These are phyloP conservation scores for Brachionus plicatilis DNA, from an alignment of 1,140 invertebrate species.

Conservation along the genomic window DNA sequence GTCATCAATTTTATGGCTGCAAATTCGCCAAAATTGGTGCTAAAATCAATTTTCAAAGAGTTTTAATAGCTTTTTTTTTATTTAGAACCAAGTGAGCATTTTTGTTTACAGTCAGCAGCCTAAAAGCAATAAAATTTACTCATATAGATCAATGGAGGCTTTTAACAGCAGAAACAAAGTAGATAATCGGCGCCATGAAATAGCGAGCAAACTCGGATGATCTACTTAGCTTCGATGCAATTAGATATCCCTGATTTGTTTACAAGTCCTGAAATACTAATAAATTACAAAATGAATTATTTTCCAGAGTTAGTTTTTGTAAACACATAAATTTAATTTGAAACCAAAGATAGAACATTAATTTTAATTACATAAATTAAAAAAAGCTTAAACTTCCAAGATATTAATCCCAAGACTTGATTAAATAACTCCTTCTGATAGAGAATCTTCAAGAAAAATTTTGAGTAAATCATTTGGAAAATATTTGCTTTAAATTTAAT, in stretches of 20 bases:
- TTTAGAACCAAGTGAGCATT: background rate
- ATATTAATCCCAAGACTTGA: background rate
- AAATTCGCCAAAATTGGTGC: background rate
- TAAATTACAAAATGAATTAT: constrained; percentile 1
- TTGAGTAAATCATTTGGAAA: background rate
- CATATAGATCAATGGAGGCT: constrained; percentile 19
- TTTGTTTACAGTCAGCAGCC: background rate
- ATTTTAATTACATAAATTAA: background rate
- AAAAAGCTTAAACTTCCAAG: background rate
- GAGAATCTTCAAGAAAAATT: background rate
- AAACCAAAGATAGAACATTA: constrained; percentile 2
- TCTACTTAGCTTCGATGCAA: background rate
- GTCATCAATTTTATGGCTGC: constrained; percentile 3
- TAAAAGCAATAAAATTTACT: constrained; percentile 5
- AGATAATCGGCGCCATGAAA: background rate
- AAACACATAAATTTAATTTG: background rate
- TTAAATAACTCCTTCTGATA: background rate
- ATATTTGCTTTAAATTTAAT: too few species aligned
- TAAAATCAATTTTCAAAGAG: constrained; percentile 35
- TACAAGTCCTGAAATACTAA: background rate
- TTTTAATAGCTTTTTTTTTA: background rate
- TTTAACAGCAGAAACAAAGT: too few species aligned
- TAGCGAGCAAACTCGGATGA: background rate
- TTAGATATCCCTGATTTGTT: background rate
- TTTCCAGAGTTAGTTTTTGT: background rate